A percentile compares a stretch with the other conserved stretches of the same genome.
Conservation (phyloP, 2,888 invertebrate genomes). For the Synergus japonicus region DNA sequence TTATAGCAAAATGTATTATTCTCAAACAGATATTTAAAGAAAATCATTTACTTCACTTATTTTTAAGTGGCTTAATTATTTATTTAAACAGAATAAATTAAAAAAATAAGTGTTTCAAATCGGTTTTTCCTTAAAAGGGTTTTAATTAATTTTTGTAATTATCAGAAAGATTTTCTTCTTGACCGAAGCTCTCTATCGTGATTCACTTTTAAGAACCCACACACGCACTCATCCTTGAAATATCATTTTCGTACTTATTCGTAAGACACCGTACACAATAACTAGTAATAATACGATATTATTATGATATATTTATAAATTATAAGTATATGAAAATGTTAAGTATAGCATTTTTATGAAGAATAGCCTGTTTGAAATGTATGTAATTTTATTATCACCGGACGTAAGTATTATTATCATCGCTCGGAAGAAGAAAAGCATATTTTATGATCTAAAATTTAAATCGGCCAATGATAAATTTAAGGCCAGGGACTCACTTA, state of each 20-base stretch:
- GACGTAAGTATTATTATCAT: conserved; percentile 34
- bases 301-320: conserved; percentile 65
- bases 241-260: conserved; percentile 63
- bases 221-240: conserved; percentile 54
- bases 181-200: conserved; percentile 1
- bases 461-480: conserved; percentile 17
- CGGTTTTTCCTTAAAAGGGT: neutral
- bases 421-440: conserved; percentile 32
- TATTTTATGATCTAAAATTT: conserved; percentile 34
- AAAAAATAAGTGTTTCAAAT: neutral
- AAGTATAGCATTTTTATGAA: conserved; percentile 69
- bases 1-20: neutral
- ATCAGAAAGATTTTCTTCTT: conserved; percentile 13
- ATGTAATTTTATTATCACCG: conserved; percentile 54
- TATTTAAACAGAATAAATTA: neutral
- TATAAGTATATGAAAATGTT: conserved; percentile 64
- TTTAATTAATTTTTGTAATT: neutral
- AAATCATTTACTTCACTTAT: neutral
- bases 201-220: conserved; percentile 39
- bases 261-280: conserved; percentile 62
- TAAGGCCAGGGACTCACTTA: conserved; percentile 6
- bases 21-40: neutral
- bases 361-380: conserved; percentile 57
- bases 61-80: neutral
- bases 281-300: conserved; percentile 66